Base-by-base conservation (phyloP, 2,113 vertebrate species). In the Barnardius zonarius region DNA sequence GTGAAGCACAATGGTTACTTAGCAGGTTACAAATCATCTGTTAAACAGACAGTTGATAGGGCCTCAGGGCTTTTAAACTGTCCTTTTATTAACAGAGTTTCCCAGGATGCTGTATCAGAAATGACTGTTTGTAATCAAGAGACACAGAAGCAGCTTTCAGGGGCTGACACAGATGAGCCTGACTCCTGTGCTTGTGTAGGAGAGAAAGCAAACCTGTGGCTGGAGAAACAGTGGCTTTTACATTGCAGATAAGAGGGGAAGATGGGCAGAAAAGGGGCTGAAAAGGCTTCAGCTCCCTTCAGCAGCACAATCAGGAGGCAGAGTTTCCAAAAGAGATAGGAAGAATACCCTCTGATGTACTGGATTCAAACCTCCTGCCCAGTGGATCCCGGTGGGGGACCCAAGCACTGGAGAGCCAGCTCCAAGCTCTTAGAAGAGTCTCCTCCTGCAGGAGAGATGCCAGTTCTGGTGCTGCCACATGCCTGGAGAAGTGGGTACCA, bases 11-110 rank as follows among this genome's bases (percentile, higher is more conserved):
- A 57, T 82, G 44, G 78, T 92, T 96, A 93, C 96, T 96, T 94
- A 97, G 83, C 68, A 93, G 67, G 84, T 93, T 90, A 67, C 82
- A 95, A 81, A 95, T 95, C 48, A 74, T 88, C 73, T 94, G 88
- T 85, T 88, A 93, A 96, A 93, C 75, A 73, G 86, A 61, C 75
- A 86, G 76, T 22, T 86, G 84, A 91, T 82, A 76, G 62, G 84
- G 79, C 80, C 92, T 96, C 55, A 10, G 84, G 78, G 79, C 68
- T 92, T 94, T 94, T 46, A 85, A 93, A 76, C 31, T 73, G 72
- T 59, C 55, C 62, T 87, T 91, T 93, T 91, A 91, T 88, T 93
- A 90, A 92, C 41, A 83, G 55, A 64, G 72, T 86, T 97, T 86
- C 80, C 70, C 35, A 52, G 93, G 90, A 59, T 72, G 55, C 67